Evolutionary conservation across 2,113 vertebrate genomes (phyloP).

Genomic region (Cephalopterus ornatus): DNA sequence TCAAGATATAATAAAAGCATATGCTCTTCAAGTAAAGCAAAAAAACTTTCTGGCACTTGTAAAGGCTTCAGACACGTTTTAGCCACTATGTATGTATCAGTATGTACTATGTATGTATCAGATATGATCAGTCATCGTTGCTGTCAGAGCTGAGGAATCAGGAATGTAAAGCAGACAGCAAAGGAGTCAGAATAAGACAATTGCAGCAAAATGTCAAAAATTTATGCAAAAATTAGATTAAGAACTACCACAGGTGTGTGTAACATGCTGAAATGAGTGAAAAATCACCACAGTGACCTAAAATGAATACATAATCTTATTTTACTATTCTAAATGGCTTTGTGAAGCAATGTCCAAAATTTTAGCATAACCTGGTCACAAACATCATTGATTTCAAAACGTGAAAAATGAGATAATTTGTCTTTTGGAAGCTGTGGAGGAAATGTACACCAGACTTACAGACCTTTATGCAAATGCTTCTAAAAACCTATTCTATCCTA

Average conservation of each 20-base stretch:
- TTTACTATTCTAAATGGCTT: neutral
- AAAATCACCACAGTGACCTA: neutral
- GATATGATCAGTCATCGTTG: neutral
- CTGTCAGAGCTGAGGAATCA: neutral
- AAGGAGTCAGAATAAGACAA: neutral
- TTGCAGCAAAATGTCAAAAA: neutral
- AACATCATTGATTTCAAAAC: neutral
- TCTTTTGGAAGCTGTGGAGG: neutral
- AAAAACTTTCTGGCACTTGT: neutral
- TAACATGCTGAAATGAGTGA: neutral
- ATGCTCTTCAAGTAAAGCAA: neutral
- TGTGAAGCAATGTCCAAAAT: neutral
- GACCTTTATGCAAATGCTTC: conserved; percentile 10
- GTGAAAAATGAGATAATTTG: neutral
- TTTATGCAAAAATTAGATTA: conserved; percentile 19
- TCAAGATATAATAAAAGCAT: neutral
- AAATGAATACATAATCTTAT: neutral
- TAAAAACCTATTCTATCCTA: neutral
- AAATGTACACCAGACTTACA: neutral
- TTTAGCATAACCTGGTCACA: neutral
- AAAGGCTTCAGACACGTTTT: neutral
- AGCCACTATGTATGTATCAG: neutral
- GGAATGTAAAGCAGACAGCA: neutral
- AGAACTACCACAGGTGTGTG: neutral
- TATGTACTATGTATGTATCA: neutral